Base-by-base conservation (phyloP, 2,113 vertebrate species). In the Malurus cyaneus region DNA sequence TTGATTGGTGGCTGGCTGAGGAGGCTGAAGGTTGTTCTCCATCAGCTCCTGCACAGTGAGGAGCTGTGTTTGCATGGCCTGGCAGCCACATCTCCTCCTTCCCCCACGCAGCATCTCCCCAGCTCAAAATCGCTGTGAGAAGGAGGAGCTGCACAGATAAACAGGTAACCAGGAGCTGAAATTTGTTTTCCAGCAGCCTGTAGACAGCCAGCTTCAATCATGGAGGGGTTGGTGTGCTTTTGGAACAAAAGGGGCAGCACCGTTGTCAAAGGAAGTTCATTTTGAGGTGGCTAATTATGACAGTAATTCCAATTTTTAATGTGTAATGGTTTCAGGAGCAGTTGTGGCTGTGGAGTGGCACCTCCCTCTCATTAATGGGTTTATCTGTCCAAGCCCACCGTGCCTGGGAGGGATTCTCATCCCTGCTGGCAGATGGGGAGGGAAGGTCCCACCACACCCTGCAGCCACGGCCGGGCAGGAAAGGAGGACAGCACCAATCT, bases 1-100 rank as follows among this genome's bases (percentile, higher is more conserved):
- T 96, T 97, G 93, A 93, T 94, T 83, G 85, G 93, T 96, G 85
- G 78, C 85, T 80, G 89, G 59, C 85, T 80, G 79, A 44, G 46
- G 82, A 64, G 36, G 67, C 81, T 74, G 94, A 94, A 96, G 93
- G 94, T 70, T 96, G 92, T 3, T 86, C 90, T 86, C 84, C 88
- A 77, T 70, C 96, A 42, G 53, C 0, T 19, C 77, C 11, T 21
- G 5, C 69, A 53, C 69, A 49, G 65, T 0, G 1, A 91, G 74
- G 67, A 61, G 32, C 71, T 36, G 67, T 66, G 64, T 88, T 86
- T 95, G 81, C 89, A 83, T 32, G 85, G 76, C 46, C 67, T 59
- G 84, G 85, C 81, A 88, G 53, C 62, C 52, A 18, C 26, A 9
- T 25, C 52, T 14, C 65, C 49, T 71, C 66, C 76, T 61, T 21